Evolutionary conservation across 1,140 invertebrate species (phyloP), one percentile per base, ranked within the genome.

Genomic region (Drosophila truncata): DNA sequence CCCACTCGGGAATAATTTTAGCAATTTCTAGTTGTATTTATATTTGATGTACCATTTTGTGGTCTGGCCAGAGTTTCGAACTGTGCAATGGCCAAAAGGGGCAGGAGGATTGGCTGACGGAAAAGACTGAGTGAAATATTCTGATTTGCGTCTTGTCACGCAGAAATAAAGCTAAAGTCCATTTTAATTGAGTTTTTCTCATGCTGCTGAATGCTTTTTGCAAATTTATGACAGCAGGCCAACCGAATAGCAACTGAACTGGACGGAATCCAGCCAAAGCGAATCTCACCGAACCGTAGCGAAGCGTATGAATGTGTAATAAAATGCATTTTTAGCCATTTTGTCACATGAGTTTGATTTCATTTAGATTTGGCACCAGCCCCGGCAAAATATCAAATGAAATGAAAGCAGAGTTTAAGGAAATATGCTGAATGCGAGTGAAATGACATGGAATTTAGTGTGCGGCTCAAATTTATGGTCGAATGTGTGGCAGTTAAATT

Each of bases 151-250:
- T 77, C 58, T 74, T 82, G 64, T 87, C 69, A 87, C 64, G 61
- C 57, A 76, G 33, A 87, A 88, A 83, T 77, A 73, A 83, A 88
- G 82, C 84, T 69, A 90, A 73, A 90, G 85, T 84, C 81, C 77
- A 69, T 84, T 87, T 87, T 87, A 87, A 87, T 88, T 88, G 85
- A 88, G 85, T 88, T 88, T 88, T 87, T 84, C 66, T 57, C 58
- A 57, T 50, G 74, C 42, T 78, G 74, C 49, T 78, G 66, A 67
- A 60, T 52, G 44, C 62, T 66, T 77, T 72, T 63, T 64, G 31
- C 74, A 64, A 78, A 80, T 80, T 84, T 75, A 72, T 80, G 80
- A 74, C 78, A 74, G 42, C 47, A 55, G 62, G 44, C 66, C 37
- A 63, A 47, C 13, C 52, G 63, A 47, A 10, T 6, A n/a, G 6